Evolutionary conservation across 2,113 vertebrate genomes (phyloP).

Genomic region (Lampris megalopsis): DNA sequence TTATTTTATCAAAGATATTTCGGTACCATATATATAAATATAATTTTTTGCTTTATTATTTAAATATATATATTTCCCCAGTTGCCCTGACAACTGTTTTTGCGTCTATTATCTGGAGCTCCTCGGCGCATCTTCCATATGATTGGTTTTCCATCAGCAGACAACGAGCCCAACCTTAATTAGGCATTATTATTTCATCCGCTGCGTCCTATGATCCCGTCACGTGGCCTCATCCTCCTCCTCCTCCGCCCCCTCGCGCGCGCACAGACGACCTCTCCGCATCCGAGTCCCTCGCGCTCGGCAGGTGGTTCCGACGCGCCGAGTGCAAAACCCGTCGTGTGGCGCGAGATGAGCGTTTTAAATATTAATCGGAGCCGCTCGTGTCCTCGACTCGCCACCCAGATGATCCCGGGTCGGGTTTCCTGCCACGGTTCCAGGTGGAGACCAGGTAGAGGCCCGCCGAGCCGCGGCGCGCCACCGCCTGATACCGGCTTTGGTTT

Average conservation of each 20-base stretch:
- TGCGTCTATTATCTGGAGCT: neutral
- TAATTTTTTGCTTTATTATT: too few species aligned
- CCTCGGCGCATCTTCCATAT: neutral
- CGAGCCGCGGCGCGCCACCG: constrained; percentile 55
- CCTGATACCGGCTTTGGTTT: constrained; percentile 69
- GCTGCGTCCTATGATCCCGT: constrained; percentile 20
- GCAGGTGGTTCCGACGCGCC: too few species aligned
- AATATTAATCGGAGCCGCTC: constrained; percentile 86
- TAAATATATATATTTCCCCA: too few species aligned
- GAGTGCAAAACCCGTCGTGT: neutral
- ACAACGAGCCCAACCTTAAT: constrained; percentile 17
- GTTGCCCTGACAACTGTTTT: too few species aligned
- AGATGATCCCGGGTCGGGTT: constrained; percentile 79
- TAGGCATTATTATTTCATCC: constrained; percentile 63
- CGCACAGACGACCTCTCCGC: too few species aligned
- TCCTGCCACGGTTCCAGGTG: constrained; percentile 80
- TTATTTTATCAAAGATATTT: too few species aligned
- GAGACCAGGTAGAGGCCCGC: constrained; percentile 61
- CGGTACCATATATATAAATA: too few species aligned
- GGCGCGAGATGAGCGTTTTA: constrained; percentile 79
- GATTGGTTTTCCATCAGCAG: neutral
- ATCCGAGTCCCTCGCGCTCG: too few species aligned
- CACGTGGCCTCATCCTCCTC: constrained; percentile 42
- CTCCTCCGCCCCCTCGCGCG: neutral
- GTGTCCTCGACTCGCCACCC: constrained; percentile 58